A percentile compares a stretch with the other conserved stretches of the same genome.
Evolutionary conservation across 2,113 vertebrate genomes (phyloP).

Genomic region (Crotalus tigris): DNA sequence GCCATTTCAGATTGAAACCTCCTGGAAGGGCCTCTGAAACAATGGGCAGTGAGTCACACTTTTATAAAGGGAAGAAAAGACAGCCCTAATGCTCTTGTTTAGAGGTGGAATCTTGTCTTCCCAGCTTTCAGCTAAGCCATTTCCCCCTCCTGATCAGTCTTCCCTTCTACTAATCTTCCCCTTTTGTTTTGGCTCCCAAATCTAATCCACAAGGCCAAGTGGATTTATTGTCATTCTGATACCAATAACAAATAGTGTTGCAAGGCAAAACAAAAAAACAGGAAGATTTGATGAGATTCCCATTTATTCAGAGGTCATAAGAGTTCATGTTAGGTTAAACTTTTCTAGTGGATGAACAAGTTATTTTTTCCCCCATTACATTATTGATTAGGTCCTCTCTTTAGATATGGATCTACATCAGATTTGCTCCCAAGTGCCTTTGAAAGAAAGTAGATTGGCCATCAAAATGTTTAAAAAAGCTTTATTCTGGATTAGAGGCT

Average conservation of each 20-base stretch:
- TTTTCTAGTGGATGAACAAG: not conserved
- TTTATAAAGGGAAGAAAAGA: constrained; percentile 36
- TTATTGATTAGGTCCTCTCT: not conserved
- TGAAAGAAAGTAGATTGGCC: not conserved
- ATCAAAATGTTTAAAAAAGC: not conserved
- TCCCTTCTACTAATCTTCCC: constrained; percentile 43
- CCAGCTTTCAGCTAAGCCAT: constrained; percentile 61
- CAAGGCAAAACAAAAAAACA: not conserved
- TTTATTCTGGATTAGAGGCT: not conserved
- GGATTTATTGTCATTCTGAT: constrained; percentile 53
- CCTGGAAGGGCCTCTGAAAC: constrained; percentile 8
- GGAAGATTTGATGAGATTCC: not conserved
- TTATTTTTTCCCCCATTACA: too few species aligned
- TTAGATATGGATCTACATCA: not conserved
- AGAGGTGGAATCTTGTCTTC: constrained; percentile 49
- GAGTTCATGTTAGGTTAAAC: not conserved
- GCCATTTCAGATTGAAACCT: not conserved
- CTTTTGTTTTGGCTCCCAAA: constrained; percentile 66
- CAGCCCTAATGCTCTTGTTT: constrained; percentile 51
- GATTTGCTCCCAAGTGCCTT: not conserved
- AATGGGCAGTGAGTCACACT: constrained; percentile 26
- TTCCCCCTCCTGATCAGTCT: constrained; percentile 55
- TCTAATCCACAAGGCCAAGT: constrained; percentile 62
- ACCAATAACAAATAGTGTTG: not conserved
- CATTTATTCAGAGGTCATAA: not conserved